Percentiles rank a stretch among this genome's conserved stretches.
These are phyloP conservation scores for Craseonycteris thonglongyai DNA, from an alignment of 2,113 vertebrate genomes.

Conservation along the genomic window DNA sequence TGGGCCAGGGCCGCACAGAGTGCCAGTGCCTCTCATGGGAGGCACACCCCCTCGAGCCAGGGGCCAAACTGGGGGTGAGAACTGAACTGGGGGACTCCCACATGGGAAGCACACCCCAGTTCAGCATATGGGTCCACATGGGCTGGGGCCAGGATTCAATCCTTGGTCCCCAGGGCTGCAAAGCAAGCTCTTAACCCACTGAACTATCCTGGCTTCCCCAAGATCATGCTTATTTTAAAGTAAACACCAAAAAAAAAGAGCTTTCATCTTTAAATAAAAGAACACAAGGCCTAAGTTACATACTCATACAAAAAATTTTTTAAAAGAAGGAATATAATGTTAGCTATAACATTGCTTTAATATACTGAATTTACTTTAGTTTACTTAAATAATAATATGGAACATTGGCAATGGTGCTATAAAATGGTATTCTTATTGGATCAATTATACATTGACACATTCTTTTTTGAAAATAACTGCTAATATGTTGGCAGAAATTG, in stretches of 20 bases:
- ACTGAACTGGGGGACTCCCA: too few species aligned
- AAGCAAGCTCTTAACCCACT: too few species aligned
- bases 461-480: background rate
- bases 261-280: background rate
- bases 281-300: background rate
- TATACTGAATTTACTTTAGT: background rate
- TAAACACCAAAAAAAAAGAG: background rate
- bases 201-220: too few species aligned
- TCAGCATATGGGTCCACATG: too few species aligned
- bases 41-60: too few species aligned
- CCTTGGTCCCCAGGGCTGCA: too few species aligned
- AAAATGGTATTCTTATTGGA: background rate
- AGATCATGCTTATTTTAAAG: background rate
- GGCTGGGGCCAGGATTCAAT: too few species aligned
- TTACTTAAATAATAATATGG: background rate
- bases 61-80: too few species aligned
- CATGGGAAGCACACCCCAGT: too few species aligned
- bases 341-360: background rate
- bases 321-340: background rate
- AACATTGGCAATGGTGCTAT: background rate
- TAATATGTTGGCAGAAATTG: background rate
- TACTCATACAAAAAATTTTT: background rate
- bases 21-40: too few species aligned
- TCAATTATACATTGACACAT: background rate
- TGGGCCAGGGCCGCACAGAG: too few species aligned